Conservation (phyloP, 2,888 invertebrate genomes). For the Anoncus sp. region DNA sequence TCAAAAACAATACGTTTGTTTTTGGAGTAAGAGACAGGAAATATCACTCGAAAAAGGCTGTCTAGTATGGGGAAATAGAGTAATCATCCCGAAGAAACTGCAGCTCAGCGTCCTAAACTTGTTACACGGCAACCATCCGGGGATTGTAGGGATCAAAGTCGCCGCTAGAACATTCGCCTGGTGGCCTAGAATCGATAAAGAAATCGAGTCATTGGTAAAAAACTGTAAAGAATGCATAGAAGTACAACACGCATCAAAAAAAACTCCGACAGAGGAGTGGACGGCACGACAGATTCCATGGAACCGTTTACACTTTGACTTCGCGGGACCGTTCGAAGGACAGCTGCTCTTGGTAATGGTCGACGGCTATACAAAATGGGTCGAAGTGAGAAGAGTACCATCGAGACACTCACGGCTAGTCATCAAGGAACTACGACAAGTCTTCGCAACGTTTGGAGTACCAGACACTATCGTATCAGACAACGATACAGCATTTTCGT, state of each 20-base stretch:
- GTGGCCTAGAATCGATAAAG: slow-evolving; percentile 49
- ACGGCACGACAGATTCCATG: neutral
- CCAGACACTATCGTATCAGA: slow-evolving; percentile 59
- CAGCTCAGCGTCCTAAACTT: slow-evolving; percentile 40
- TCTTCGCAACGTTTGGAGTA: slow-evolving; percentile 64
- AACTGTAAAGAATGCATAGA: slow-evolving; percentile 46
- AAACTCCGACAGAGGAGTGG: slow-evolving; percentile 54
- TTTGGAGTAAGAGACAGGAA: slow-evolving; percentile 35
- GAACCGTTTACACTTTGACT: too few relatives aligned
- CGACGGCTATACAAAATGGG: slow-evolving; percentile 10
- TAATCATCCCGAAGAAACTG: slow-evolving; percentile 37
- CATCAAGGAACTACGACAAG: slow-evolving; percentile 52
- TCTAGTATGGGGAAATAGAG: slow-evolving; percentile 32
- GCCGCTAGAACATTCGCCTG: slow-evolving; percentile 38
- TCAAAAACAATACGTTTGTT: neutral
- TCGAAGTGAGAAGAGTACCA: slow-evolving; percentile 22
- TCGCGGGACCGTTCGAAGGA: too few relatives aligned
- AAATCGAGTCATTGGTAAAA: slow-evolving; percentile 48
- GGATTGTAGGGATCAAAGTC: slow-evolving; percentile 46
- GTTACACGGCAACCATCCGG: slow-evolving; percentile 49
- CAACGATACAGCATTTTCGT: slow-evolving; percentile 69
- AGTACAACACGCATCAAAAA: slow-evolving; percentile 30
- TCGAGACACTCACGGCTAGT: slow-evolving; percentile 53
- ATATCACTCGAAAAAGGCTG: slow-evolving; percentile 31
- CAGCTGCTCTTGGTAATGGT: too few relatives aligned